phyloP scores from a whole-genome alignment of 2,113 vertebrate species.

The Siniperca knerii region DNA sequence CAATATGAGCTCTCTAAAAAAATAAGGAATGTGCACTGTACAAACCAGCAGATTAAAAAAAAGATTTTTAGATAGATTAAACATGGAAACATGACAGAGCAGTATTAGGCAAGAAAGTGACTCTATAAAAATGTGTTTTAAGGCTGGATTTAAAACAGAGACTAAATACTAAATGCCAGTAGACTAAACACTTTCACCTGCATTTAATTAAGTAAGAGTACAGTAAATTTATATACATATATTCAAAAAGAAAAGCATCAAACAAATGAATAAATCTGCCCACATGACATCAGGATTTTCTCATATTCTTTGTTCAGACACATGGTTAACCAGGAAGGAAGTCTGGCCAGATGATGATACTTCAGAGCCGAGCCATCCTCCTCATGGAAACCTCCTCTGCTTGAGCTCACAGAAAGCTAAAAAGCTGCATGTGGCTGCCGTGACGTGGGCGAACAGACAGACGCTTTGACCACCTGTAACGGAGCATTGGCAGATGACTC shows the following conservation, averaged over 20 bases:
- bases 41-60: not conserved
- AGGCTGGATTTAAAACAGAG: not conserved
- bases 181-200: not conserved
- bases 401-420: conserved; percentile 19
- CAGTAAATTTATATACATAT: not conserved
- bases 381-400: conserved; percentile 53
- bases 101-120: not conserved
- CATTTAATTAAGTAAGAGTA: not conserved
- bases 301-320: conserved; percentile 4
- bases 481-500: conserved; percentile 70
- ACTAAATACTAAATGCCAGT: not conserved
- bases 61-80: not conserved
- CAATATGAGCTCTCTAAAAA: not conserved
- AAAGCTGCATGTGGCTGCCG: not conserved
- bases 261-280: not conserved
- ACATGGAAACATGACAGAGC: not conserved
- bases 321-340: conserved; percentile 37
- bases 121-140: not conserved
- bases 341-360: conserved; percentile 35
- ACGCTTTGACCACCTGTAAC: conserved; percentile 60
- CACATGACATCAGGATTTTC: not conserved
- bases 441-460: conserved; percentile 55
- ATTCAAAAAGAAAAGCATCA: not conserved
- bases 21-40: not conserved
- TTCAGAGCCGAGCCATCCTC: conserved; percentile 28